A percentile compares a stretch with the other conserved stretches of the same genome.
Conservation (phyloP, 2,888 invertebrate species). For the Eupithecia dodoneata region DNA sequence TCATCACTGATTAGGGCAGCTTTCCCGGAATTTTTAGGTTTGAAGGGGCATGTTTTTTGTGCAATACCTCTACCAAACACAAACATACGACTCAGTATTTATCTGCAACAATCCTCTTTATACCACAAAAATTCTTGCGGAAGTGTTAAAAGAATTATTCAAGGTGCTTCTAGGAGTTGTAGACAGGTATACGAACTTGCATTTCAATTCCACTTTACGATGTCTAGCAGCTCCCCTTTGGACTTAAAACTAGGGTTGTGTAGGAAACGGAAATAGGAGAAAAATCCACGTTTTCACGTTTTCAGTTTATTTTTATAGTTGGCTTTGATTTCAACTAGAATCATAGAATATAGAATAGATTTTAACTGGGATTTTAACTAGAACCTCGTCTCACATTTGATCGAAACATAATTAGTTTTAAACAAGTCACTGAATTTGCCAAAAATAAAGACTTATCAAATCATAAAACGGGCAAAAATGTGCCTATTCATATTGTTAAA, state of each 20-base stretch:
- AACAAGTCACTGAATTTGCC: no score
- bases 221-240: conserved; percentile 17
- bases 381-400: no score
- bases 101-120: background rate
- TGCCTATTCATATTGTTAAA: no score
- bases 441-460: no score
- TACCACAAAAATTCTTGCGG: background rate
- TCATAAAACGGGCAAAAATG: no score
- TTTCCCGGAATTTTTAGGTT: background rate
- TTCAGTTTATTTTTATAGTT: background rate
- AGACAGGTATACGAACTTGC: conserved; percentile 9
- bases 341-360: no score
- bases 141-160: conserved; percentile 14
- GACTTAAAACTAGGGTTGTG: background rate
- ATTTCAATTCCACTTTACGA: conserved; percentile 19
- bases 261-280: background rate
- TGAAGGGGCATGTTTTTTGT: background rate
- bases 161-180: background rate
- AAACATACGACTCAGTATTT: background rate
- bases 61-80: background rate
- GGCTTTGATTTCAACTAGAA: background rate
- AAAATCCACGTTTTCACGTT: background rate
- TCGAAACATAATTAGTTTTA: no score
- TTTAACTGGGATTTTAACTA: no score
- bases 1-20: no score